Evolutionary conservation across 2,797 vertebrate genomes (phyloP), one percentile per base, ranked within the genome.

Genomic region (Chloroceryle inda): DNA sequence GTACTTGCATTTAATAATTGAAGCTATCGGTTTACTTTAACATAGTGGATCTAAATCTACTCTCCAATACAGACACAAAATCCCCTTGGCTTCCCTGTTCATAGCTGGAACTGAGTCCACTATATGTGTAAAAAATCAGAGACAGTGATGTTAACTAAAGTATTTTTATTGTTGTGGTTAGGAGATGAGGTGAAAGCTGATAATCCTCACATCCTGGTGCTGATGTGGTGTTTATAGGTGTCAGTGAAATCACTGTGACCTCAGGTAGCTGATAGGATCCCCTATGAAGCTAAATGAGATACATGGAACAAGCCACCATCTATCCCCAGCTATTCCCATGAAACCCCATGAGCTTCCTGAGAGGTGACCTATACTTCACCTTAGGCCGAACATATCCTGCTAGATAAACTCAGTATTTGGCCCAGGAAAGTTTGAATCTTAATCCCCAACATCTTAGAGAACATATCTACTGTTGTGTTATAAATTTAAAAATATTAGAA

Each of bases 21-120:
- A 93, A 93, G 74, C 44, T 94, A 95, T 97, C 93, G 68, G 49
- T 89, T 96, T 96, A 95, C 91, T 91, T 93, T 68, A 69, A 53
- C 50, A 76, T 26, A 88, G 82, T 86, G 37, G n/a, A 78, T 86
- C 73, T 92, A 67, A 91, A 89, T 59, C 68, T 49, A 15, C 38
- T 79, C 21, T 92, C 44, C 63, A 90, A 52, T 35, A 96, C 15
- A 82, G 74, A 79, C 44, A 76, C 24, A 94, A 92, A 95, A 93
- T 73, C 49, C 56, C 22, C 19, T 79, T 87, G 77, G 68, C 84
- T 87, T 81, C 35, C 50, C 58, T 35, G 12, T 35, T 59, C 86
- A 29, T 33, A 80, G 61, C 23, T 7, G 29, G 63, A 94, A 82
- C 37, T 64, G 40, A 10, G 23, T 73, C 11, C 9, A 52, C 33